Conservation (phyloP, 2,113 vertebrate genomes). For the Crocuta crocuta region DNA sequence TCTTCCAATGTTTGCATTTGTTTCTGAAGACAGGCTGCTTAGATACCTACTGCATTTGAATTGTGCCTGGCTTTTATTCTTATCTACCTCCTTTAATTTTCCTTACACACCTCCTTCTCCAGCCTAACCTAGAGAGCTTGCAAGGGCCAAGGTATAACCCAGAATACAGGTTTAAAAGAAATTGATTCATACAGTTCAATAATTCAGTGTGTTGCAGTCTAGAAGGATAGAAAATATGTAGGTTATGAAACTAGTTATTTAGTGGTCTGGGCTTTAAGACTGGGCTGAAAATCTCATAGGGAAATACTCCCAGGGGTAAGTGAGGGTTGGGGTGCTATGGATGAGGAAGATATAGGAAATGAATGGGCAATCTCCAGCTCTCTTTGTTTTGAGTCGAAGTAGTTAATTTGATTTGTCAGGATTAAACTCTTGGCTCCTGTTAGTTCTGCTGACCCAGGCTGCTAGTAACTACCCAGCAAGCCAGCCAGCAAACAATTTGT, state of each 20-base stretch:
- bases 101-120: not conserved
- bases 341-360: not conserved
- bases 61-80: not conserved
- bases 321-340: not conserved
- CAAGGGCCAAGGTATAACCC: not conserved
- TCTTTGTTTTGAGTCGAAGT: not conserved
- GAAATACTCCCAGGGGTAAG: not conserved
- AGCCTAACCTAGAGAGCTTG: not conserved
- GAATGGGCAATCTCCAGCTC: not conserved
- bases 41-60: not conserved
- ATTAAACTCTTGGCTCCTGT: not conserved
- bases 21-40: not conserved
- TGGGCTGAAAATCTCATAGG: not conserved
- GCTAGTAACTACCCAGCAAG: not conserved
- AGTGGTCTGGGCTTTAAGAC: not conserved
- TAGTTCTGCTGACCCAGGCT: not conserved
- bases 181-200: not conserved
- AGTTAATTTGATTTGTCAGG: not conserved
- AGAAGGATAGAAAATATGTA: not conserved
- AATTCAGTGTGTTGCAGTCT: not conserved
- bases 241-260: not conserved
- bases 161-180: not conserved
- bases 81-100: not conserved
- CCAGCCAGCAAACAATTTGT: not conserved
- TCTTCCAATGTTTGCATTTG: not conserved